Evolutionary conservation across 2,888 invertebrate genomes (phyloP), one percentile per base, ranked within the genome.

Genomic region (Labia minor): DNA sequence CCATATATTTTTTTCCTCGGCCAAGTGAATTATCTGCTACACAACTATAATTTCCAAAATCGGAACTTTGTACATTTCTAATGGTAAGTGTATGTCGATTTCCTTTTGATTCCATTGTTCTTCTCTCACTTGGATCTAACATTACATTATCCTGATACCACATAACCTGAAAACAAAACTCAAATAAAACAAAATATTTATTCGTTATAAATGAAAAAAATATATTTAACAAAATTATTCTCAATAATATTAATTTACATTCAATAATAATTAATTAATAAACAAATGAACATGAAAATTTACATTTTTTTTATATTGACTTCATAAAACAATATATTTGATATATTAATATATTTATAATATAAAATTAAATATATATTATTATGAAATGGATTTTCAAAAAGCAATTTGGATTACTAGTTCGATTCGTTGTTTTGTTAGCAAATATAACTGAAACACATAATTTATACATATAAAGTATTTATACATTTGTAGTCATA

Each of bases 71-170:
- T 37, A 87, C 86, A 73, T 86, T 84, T 37, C 83, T 82, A 65
- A 87, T 83, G 69, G 81, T 80, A 26, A 87, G 78, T 2, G 85
- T 85, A 77, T 87, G 86, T 72, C 86, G 85, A 79, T 85, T 85
- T 62, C 85, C 87, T 33, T 86, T 77, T 3, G 84, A 83, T n/a
- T 86, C 84, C 84, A 87, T 86, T 16, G 84, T 81, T 67, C 86
- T 82, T 6, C 86, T 80, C 71, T 87, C 87, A 16, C 86, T 84
- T 16, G 84, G 82, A 72, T 84, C 83, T 73, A 87, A 77, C 0
- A 84, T 83, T 73, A 86, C 85, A 68, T 86, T 86, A 74, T 87
- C 86, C 74, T 87, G 86, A 76, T 85, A 86, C 87, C 87, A 87
- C 14, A 85, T 81, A 64, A 87, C 85, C 85, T 86, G 80, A 19